Evolutionary conservation across 2,797 vertebrate genomes (phyloP), one percentile per base, ranked within the genome.

Genomic region (Phataginus tetradactyla): DNA sequence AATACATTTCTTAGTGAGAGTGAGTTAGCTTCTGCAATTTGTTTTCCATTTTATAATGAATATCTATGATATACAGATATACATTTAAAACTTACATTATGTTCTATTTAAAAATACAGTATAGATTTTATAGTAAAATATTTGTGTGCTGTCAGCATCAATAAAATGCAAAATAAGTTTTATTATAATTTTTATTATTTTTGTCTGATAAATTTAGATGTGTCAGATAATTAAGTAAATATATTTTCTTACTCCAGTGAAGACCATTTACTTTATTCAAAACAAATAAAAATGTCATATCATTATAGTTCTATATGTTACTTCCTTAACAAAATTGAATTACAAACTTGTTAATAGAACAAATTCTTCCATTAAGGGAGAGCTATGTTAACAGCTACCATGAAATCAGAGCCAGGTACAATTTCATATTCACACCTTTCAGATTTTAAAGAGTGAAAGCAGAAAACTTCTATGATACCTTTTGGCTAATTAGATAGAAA

Each of bases 191-290:
- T 6, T 49, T 34, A 53, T 61, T 37, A 68, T 57, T 94, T 92
- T 91, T 7, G 64, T 91, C 18, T 61, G 23, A 61, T 77, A 80
- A 51, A 91, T 51, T 4, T 92, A 71, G 3, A 37, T 49, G 6
- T 53, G 29, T 83, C 64, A 74, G 5, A 53, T 72, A 89, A 45
- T 42, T 90, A 86, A 71, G 61, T 68, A 90, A 57, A 75, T 34
- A 32, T 45, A 78, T 49, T 69, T 78, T 89, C 29, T 75, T 66
- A 34, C 8, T 39, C 9, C 5, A 74, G 5, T 77, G 61, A 80
- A 83, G 34, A 55, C 1, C 7, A 88, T 69, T 84, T 81, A 53
- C 66, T 92, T 92, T 85, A 42, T 86, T 94, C 21, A 92, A 90
- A 86, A 25, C 69, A 79, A 92, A 61, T 89, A 0, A 66, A 79